These are phyloP conservation scores for Hydrochoerus hydrochaeris DNA, from an alignment of 2,113 vertebrate genomes.

Conservation along the genomic window DNA sequence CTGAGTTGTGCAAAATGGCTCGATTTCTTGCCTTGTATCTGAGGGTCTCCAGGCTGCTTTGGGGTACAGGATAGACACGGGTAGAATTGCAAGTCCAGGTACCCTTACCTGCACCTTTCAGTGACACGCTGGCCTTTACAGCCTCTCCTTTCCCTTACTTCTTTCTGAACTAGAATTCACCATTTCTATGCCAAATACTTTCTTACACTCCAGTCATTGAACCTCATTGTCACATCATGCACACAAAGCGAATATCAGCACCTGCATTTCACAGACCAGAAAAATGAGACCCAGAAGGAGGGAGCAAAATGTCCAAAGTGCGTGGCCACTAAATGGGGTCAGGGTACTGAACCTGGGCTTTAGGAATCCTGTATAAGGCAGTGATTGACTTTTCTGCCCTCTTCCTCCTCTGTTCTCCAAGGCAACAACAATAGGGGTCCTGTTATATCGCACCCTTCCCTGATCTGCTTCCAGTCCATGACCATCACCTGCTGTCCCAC, in stretches of 20 bases:
- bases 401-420: not conserved
- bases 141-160: not conserved
- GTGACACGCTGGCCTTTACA: not conserved
- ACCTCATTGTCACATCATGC: not conserved
- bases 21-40: not conserved
- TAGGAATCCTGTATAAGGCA: not conserved
- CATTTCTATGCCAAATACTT: not conserved
- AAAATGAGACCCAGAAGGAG: not conserved
- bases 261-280: not conserved
- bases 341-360: not conserved
- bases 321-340: rapidly evolving
- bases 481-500: not conserved
- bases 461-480: not conserved
- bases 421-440: not conserved
- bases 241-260: not conserved
- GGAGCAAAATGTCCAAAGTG: not conserved
- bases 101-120: not conserved
- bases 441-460: not conserved
- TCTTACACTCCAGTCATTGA: not conserved
- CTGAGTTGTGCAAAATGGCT: not conserved
- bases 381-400: not conserved
- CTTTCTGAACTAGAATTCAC: not conserved
- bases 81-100: too few species aligned
- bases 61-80: too few species aligned
- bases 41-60: not conserved